Conservation (phyloP, 2,797 vertebrate species). For the Crocodylus rhombifer region DNA sequence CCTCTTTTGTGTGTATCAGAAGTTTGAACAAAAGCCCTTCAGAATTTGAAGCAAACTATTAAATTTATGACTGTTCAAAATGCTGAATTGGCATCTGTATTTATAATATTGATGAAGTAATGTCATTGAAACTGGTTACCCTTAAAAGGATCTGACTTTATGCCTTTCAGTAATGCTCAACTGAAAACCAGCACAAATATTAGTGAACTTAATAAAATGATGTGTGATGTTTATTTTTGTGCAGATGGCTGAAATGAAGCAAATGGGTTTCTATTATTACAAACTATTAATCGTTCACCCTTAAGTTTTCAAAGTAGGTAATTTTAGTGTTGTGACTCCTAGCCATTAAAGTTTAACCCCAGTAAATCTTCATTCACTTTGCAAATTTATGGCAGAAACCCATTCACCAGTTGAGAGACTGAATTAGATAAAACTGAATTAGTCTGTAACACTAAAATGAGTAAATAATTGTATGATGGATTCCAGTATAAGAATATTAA, state of each 20-base stretch:
- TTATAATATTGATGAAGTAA: slow-evolving; percentile 3
- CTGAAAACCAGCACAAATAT: slow-evolving; percentile 8
- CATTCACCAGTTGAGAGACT: not conserved
- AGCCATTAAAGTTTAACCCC: not conserved
- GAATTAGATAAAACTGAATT: not conserved
- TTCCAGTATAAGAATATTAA: not conserved
- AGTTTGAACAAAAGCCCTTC: not conserved
- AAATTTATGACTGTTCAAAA: slow-evolving; percentile 1
- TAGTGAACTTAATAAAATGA: not conserved
- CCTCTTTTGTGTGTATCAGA: not conserved
- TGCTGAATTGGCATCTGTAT: not conserved
- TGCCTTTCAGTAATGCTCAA: not conserved
- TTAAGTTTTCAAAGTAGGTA: slow-evolving; percentile 31
- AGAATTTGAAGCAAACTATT: not conserved
- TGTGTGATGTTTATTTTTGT: not conserved
- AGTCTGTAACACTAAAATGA: not conserved
- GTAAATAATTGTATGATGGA: not conserved
- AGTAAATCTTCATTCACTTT: slow-evolving; percentile 17
- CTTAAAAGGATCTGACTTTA: slow-evolving; percentile 15
- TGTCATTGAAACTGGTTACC: not conserved
- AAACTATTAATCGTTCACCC: slow-evolving; percentile 6
- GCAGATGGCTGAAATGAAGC: slow-evolving; percentile 40
- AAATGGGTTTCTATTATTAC: slow-evolving; percentile 38
- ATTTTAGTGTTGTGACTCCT: slow-evolving; percentile 16
- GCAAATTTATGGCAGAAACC: not conserved